phyloP scores from a whole-genome alignment of 2,888 invertebrate genomes.

The Chorisops tibialis region DNA sequence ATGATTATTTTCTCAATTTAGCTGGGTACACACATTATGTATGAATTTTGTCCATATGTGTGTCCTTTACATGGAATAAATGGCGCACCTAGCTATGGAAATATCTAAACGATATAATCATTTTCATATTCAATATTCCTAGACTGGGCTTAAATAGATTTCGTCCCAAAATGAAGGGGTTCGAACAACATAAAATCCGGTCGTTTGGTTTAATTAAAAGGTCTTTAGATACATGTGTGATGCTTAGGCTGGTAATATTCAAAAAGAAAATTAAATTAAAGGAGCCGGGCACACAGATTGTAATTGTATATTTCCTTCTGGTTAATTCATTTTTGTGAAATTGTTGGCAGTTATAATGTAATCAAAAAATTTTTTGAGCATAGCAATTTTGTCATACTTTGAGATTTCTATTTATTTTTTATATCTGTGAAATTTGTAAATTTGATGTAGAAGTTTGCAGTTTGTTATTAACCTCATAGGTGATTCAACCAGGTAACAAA shows the following conservation, averaged over 20 bases:
- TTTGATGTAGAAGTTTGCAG: too few relatives aligned
- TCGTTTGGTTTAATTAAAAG: not conserved
- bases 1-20: conserved; percentile 23
- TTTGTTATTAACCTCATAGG: too few relatives aligned
- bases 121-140: not conserved
- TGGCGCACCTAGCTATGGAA: not conserved
- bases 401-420: too few relatives aligned
- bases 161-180: not conserved
- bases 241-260: not conserved
- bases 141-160: not conserved
- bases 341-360: too few relatives aligned
- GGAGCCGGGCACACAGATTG: too few relatives aligned
- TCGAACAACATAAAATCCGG: not conserved
- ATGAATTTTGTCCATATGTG: not conserved
- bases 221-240: not conserved
- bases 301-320: too few relatives aligned
- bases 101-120: not conserved
- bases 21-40: not conserved
- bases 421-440: too few relatives aligned
- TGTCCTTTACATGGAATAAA: conserved; percentile 19
- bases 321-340: too few relatives aligned
- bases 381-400: too few relatives aligned
- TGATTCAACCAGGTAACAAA: too few relatives aligned
- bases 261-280: not conserved
- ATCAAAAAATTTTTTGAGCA: too few relatives aligned